Conservation (phyloP, 53 echinoderm and acorn worm genomes). For the Crossaster papposus region DNA sequence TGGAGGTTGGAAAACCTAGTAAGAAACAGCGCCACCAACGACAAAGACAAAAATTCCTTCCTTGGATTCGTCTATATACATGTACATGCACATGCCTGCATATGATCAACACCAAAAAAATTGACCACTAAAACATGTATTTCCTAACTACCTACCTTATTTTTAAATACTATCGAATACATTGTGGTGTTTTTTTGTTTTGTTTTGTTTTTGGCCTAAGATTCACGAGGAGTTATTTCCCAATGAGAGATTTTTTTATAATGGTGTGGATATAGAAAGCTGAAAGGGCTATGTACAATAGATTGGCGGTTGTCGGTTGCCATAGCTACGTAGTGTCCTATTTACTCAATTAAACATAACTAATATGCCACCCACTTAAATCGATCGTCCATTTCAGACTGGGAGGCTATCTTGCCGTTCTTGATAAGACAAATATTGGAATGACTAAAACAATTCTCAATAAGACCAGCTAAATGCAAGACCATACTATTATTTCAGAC, state of each 20-base stretch:
- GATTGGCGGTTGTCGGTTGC: background rate
- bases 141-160: too few relatives aligned
- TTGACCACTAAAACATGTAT: too few relatives aligned
- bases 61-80: too few relatives aligned
- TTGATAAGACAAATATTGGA: background rate
- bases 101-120: too few relatives aligned
- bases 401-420: background rate
- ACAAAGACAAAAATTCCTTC: too few relatives aligned
- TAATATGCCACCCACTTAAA: background rate
- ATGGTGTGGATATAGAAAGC: background rate
- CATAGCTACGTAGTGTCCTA: background rate
- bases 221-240: background rate
- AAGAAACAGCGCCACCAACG: too few relatives aligned
- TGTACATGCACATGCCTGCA: too few relatives aligned
- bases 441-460: background rate
- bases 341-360: background rate
- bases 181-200: too few relatives aligned
- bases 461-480: background rate
- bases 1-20: too few relatives aligned
- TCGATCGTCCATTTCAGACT: background rate
- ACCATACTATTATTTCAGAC: too few relatives aligned
- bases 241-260: background rate
- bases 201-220: too few relatives aligned
- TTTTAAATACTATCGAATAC: too few relatives aligned
- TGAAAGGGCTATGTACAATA: background rate